Evolutionary conservation across 2,888 invertebrate genomes (phyloP).

Genomic region (Eilema depressum): DNA sequence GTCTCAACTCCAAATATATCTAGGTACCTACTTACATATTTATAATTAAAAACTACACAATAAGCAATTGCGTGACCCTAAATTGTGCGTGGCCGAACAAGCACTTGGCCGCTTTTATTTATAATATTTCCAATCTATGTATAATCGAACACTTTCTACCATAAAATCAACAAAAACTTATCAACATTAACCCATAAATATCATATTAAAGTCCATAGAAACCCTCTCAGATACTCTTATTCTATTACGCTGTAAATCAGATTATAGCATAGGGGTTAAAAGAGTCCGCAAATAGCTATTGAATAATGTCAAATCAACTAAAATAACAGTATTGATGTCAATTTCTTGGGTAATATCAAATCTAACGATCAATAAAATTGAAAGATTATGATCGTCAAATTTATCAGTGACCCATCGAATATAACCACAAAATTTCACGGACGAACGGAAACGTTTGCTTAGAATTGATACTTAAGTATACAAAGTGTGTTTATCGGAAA

Average conservation of each 20-base stretch:
- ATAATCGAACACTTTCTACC: neutral
- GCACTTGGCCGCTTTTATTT: too few species aligned
- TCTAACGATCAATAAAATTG: constrained; percentile 75
- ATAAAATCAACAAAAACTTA: constrained; percentile 24
- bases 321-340: constrained; percentile 39
- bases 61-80: too few species aligned
- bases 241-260: constrained; percentile 40
- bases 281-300: constrained; percentile 27
- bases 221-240: constrained; percentile 31
- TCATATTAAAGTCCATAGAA: constrained; percentile 32
- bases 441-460: constrained; percentile 54
- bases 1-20: too few species aligned
- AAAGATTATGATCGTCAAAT: constrained; percentile 69
- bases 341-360: constrained; percentile 59
- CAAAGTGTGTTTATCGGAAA: constrained; percentile 38
- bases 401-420: constrained; percentile 67
- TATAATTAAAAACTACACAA: too few species aligned
- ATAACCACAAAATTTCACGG: constrained; percentile 65
- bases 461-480: constrained; percentile 49
- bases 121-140: too few species aligned
- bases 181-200: constrained; percentile 35
- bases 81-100: too few species aligned
- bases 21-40: too few species aligned
- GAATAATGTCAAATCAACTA: constrained; percentile 37
- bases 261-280: constrained; percentile 36